Base-by-base conservation (phyloP, 2,113 vertebrate genomes). In the Natator depressus region DNA sequence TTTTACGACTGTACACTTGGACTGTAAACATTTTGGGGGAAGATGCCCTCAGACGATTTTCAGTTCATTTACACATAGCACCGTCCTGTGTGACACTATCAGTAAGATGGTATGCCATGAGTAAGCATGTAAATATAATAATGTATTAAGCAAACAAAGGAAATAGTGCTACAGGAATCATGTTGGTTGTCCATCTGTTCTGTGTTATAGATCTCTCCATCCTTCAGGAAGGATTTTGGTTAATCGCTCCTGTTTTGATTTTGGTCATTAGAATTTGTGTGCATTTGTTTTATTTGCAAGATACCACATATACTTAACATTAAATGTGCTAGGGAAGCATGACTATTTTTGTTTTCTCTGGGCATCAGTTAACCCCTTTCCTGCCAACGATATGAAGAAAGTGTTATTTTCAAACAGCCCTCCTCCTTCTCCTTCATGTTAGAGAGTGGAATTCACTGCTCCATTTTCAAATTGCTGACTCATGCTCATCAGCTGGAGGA, bases 391-490 rank as follows among this genome's bases (percentile, higher is more conserved):
- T 35, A 62, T 97, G 85, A 95, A 55, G 82, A 25, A 53, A 91
- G 57, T 38, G 78, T 93, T 54, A 79, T 87, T 96, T 95, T 89
- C 85, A 78, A 90, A 93, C 81, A 72, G 90, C 82, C 89, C 38
- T 87, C 96, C 83, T 87, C 96, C 83, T 80, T 83, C 76, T 95
- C 46, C 51, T 88, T 88, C 82, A 38, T 95, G 79, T 47, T 91
- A 89, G 88, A 95, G 95, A 94, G 86, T 91, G 84, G 82, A 97
- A 96, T 86, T 84, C 93, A 94, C 91, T 94, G 82, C 54, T 96
- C 27, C 57, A 54, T 93, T 94, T 82, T 95, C 75, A 87, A 62
- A 87, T 80, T 83, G 25, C 1, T 1, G 31, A 96, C 84, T 59
- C 20, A 27, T 87, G 88, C 65, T 85, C 85, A 81, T 54, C 57